These are phyloP conservation scores for Myiotriccus ornatus DNA, from an alignment of 2,797 vertebrate species.

Conservation along the genomic window DNA sequence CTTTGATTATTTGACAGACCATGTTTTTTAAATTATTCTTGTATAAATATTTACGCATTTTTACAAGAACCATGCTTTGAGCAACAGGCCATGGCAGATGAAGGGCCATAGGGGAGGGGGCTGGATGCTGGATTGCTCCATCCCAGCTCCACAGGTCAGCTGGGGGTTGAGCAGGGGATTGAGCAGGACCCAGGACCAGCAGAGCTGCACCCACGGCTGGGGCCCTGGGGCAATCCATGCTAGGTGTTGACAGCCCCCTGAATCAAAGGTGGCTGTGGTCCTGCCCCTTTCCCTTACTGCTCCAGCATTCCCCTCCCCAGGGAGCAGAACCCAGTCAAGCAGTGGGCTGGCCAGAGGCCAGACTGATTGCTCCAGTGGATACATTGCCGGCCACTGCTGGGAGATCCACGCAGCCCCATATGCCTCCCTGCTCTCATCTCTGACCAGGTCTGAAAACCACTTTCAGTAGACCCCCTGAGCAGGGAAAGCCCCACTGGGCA, in stretches of 20 bases:
- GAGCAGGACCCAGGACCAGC: neutral
- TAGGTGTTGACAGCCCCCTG: neutral
- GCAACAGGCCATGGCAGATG: conserved; percentile 33
- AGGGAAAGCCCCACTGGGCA: neutral
- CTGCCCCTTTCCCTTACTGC: neutral
- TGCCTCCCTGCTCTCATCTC: fast-evolving
- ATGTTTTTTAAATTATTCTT: conserved; percentile 70
- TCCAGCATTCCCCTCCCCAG: fast-evolving
- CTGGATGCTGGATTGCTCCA: neutral
- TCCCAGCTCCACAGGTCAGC: neutral
- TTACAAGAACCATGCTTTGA: conserved; percentile 69
- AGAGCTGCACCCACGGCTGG: neutral
- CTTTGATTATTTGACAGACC: conserved; percentile 67
- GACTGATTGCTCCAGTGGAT: fast-evolving
- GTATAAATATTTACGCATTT: conserved; percentile 71
- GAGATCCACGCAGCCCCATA: fast-evolving
- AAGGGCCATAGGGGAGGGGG: conserved; percentile 10
- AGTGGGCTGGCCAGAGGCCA: fast-evolving
- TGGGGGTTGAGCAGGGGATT: conserved; percentile 1
- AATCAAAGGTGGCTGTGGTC: fast-evolving
- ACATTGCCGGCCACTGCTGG: fast-evolving
- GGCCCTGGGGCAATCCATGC: fast-evolving
- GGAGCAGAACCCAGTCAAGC: neutral
- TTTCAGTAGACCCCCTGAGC: fast-evolving
- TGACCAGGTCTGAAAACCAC: fast-evolving